Conservation (phyloP, 2,888 invertebrate genomes). For the Aleiodes testaceus region DNA sequence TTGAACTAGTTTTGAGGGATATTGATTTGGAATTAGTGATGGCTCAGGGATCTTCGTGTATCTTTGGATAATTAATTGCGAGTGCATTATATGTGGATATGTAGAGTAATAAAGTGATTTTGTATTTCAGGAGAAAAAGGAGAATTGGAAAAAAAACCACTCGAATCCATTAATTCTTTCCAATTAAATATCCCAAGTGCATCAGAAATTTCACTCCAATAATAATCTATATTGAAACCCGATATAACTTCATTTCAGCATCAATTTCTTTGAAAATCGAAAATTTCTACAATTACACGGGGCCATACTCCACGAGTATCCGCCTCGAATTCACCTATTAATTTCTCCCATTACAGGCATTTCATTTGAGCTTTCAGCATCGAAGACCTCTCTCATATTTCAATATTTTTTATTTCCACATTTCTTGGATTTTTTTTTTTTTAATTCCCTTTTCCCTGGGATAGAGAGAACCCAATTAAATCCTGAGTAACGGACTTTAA, state of each 20-base stretch:
- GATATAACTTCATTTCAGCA: neutral
- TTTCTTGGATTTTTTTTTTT: neutral
- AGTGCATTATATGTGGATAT: neutral
- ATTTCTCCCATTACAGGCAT: slow-evolving; percentile 18
- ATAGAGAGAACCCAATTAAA: slow-evolving; percentile 20
- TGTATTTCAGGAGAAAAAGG: too few relatives aligned
- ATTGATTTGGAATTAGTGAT: slow-evolving; percentile 16
- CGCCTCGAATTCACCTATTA: neutral
- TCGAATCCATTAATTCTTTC: too few relatives aligned
- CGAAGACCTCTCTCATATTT: neutral
- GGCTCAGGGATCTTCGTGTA: neutral
- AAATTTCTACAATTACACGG: neutral
- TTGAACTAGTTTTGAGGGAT: slow-evolving; percentile 6
- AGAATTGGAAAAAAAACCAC: too few relatives aligned
- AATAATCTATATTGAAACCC: neutral
- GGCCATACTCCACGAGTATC: neutral
- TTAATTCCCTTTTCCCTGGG: neutral
- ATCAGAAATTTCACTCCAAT: too few relatives aligned
- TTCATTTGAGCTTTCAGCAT: neutral
- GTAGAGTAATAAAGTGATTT: slow-evolving; percentile 3
- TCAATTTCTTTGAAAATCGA: neutral
- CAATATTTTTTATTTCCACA: neutral
- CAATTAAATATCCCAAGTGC: too few relatives aligned
- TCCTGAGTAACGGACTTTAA: slow-evolving; percentile 6
- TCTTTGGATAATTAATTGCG: slow-evolving; percentile 7